Evolutionary conservation across 2,797 vertebrate genomes (phyloP).

Genomic region (Acrocephalus scirpaceus): DNA sequence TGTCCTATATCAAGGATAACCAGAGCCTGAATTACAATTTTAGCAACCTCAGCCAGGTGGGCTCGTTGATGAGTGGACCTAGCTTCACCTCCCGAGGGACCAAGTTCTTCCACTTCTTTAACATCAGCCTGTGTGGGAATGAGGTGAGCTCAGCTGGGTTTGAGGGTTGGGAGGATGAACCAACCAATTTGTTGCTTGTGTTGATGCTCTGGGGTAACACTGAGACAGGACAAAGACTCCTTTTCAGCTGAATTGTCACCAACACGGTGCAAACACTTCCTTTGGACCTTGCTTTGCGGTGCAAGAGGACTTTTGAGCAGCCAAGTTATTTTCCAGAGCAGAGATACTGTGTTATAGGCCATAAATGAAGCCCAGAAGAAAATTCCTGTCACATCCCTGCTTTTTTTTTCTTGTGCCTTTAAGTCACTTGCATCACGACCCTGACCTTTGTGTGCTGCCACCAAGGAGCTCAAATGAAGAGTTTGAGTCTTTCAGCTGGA

Average conservation of each 20-base stretch:
- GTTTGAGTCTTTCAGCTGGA: neutral
- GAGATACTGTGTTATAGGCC: neutral
- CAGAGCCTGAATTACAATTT: slow-evolving; percentile 88
- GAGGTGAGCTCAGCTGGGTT: slow-evolving; percentile 78
- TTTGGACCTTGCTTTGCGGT: neutral
- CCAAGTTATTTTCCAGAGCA: neutral
- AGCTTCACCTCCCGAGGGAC: slow-evolving; percentile 97
- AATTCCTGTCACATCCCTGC: neutral
- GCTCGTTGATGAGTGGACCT: slow-evolving; percentile 90
- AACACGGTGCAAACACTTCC: neutral
- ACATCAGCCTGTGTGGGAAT: slow-evolving; percentile 93
- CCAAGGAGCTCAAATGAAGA: neutral
- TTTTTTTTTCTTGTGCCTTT: neutral
- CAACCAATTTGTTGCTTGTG: neutral
- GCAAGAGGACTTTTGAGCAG: neutral
- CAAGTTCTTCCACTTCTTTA: slow-evolving; percentile 96
- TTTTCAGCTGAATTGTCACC: neutral
- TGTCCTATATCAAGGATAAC: slow-evolving; percentile 84
- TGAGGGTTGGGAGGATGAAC: neutral
- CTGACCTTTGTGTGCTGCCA: neutral
- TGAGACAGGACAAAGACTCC: neutral
- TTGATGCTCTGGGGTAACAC: neutral
- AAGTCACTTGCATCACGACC: neutral
- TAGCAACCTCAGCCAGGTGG: slow-evolving; percentile 83
- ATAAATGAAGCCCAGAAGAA: neutral